Evolutionary conservation across 2,113 vertebrate species (phyloP), one percentile per base, ranked within the genome.

Genomic region (Platysteira castanea): DNA sequence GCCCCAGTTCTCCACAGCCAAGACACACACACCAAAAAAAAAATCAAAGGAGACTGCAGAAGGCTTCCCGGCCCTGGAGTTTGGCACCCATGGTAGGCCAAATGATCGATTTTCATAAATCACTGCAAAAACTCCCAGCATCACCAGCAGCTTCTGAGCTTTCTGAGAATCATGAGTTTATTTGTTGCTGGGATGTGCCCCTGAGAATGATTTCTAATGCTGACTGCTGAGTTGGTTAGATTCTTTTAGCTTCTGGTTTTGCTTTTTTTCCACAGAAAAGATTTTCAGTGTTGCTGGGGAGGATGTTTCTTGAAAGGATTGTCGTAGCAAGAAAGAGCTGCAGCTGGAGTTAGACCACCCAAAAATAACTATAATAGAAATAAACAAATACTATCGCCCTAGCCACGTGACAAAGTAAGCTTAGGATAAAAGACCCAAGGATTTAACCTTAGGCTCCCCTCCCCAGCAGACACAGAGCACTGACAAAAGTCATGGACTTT

Each of bases 311-410:
- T 91, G 61, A 73, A 88, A 87, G 26, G 59, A 46, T 41, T 87
- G 22, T 52, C 78, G 10, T 7, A 39, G 53, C 69, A 75, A 85
- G 54, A 94, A 95, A 83, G 27, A 20, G 46, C 16, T 93, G 67
- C 67, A 94, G 63, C 75, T 93, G 85, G 70, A 93, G 41, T 37
- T 85, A 53, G 9, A 64, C n/a, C n/a, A 69, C 46, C 57, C 77
- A 94, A 95, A 97, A 97, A 90, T 83, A 93, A 61, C 46, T 5
- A 5, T 65, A 73, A 77, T 27, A 80, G 49, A 85, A 90, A 95
- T 83, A 94, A 94, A 73, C 26, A 74, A 91, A 74, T 33, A 37
- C 7, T 80, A 2, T 42, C 7, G 13, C 4, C 64, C 67, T 33
- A 61, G 11, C 13, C n/a, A 63, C 1, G 0, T 73, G 31, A 85